Percentiles rank a stretch among this genome's conserved stretches.
Evolutionary conservation across 2,113 vertebrate species (phyloP).

Genomic region (Pomatorhinus ruficollis): DNA sequence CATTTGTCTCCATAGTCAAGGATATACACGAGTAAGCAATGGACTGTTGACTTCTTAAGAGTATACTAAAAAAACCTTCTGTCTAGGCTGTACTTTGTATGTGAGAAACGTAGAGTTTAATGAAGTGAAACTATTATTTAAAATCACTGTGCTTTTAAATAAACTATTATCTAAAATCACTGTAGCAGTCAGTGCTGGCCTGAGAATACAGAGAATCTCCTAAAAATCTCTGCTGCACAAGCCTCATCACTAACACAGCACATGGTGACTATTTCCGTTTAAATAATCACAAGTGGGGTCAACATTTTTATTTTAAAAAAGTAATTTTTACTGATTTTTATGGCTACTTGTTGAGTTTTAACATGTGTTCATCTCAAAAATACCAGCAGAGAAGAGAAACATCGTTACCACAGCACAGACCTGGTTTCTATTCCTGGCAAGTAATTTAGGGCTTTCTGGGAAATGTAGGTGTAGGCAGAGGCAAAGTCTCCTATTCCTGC

Average conservation of each 20-base stretch:
- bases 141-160: neutral
- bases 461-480: neutral
- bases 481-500: neutral
- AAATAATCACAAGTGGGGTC: neutral
- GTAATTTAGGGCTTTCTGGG: neutral
- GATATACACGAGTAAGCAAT: neutral
- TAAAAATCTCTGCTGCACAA: neutral
- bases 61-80: neutral
- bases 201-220: neutral
- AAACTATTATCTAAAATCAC: neutral
- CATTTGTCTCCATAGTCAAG: neutral
- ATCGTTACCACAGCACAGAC: neutral
- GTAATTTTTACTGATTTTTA: constrained; percentile 29
- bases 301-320: constrained; percentile 5
- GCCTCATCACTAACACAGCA: neutral
- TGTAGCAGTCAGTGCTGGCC: neutral
- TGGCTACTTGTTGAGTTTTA: neutral
- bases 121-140: neutral
- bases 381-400: neutral
- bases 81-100: neutral
- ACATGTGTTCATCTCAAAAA: neutral
- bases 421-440: neutral
- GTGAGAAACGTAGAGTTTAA: neutral
- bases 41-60: neutral
- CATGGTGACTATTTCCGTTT: neutral